Base-by-base conservation (phyloP, 2,888 invertebrate species). In the Lasioglossum vierecki region DNA sequence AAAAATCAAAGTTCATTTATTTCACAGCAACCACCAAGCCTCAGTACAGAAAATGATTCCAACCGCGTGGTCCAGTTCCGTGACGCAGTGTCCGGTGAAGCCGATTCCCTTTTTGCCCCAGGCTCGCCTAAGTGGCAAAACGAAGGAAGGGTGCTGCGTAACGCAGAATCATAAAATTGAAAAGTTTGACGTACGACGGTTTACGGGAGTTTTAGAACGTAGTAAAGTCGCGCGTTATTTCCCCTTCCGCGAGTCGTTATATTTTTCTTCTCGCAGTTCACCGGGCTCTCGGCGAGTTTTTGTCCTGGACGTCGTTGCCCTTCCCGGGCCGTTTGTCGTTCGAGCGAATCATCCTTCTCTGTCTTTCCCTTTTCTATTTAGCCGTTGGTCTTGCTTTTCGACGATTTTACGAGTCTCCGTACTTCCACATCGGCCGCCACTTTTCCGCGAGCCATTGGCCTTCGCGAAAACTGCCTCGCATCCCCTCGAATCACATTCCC, bases 201-300 rank as follows among this genome's bases (percentile, higher is more conserved):
- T 94, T 94, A 94, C 92, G 93, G 91, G 92, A 93, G 92, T 93
- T 94, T 94, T 94, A 94, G 91, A 92, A 93, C 89, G 92, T 88
- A 93, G 91, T 94, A 94, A 94, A 94, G 93, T 92, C 92, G 90
- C 91, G 90, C 93, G 93, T 94, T 92, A 93, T 93, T 92, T 90
- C 92, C 91, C 91, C 91, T 93, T 92, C 91, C 92, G 90, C 86
- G 90, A 89, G 90, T 92, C 92, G 93, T 93, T 94, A 94, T 93
- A 93, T 92, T 93, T 93, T 93, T 92, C 92, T 91, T 92, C 83
- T 87, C 88, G 80, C 79, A 77, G 83, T 90, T 88, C 82, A 39
- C 80, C 35, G 76, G 41, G 35, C 53, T 68, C 57, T 41, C 82
- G 73, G 77, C 41, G 85, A 80, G 89, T 92, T 92, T 92, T 92